phyloP scores from a whole-genome alignment of 2,113 vertebrate genomes.

The Climacteris rufus region DNA sequence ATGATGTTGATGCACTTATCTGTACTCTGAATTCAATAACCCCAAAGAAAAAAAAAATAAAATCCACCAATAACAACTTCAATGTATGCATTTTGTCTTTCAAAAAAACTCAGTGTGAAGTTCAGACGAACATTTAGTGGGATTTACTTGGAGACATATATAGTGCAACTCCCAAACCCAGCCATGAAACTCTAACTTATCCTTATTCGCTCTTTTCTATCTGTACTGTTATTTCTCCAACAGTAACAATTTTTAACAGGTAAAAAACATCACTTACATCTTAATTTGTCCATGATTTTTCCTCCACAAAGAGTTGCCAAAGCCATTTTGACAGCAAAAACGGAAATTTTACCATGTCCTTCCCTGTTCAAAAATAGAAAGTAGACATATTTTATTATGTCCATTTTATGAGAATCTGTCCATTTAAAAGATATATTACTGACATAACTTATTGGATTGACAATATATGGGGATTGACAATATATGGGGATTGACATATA shows the following conservation, averaged over 20 bases:
- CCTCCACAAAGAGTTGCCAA: constrained; percentile 94
- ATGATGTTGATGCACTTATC: neutral
- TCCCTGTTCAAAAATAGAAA: constrained; percentile 81
- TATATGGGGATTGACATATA: neutral
- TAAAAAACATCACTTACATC: constrained; percentile 82
- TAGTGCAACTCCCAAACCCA: neutral
- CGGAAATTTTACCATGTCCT: constrained; percentile 90
- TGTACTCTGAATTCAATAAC: neutral
- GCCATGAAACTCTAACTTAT: neutral
- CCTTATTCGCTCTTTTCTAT: neutral
- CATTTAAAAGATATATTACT: neutral
- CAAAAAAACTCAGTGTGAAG: neutral
- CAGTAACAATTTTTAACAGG: neutral
- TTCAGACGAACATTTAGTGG: neutral
- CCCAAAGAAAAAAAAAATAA: neutral
- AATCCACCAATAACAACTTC: neutral
- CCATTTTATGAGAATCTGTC: neutral
- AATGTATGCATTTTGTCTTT: neutral
- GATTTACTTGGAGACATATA: neutral
- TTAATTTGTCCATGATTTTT: constrained; percentile 98
- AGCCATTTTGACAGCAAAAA: constrained; percentile 94
- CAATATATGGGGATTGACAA: neutral
- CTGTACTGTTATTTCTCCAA: neutral
- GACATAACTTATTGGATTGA: neutral
- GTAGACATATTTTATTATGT: neutral